Percentiles rank a stretch among this genome's conserved stretches.
Conservation (phyloP, 2,888 invertebrate genomes). For the Sesamia inferens region DNA sequence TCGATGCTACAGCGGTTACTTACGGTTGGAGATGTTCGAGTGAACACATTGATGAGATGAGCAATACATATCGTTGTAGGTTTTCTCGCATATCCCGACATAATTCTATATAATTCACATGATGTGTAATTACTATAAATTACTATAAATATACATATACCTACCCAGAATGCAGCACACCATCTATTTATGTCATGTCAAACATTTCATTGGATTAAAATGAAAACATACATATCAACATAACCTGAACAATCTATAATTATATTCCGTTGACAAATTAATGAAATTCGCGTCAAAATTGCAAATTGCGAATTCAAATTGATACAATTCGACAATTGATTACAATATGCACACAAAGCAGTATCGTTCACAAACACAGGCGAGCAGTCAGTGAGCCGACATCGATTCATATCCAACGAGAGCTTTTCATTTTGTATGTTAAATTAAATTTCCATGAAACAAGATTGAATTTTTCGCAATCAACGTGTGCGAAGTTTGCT, state of each 20-base stretch:
- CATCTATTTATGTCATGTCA: neutral
- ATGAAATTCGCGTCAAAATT: constrained; percentile 86
- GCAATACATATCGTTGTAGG: neutral
- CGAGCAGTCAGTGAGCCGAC: constrained; percentile 86
- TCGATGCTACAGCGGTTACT: constrained; percentile 25
- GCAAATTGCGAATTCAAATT: constrained; percentile 87
- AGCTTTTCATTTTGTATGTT: constrained; percentile 90
- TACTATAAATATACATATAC: neutral
- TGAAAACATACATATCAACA: constrained; percentile 42
- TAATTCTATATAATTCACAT: neutral
- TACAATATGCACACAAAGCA: constrained; percentile 88
- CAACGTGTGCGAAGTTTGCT: constrained; percentile 80
- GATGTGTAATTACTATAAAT: neutral
- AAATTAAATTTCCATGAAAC: constrained; percentile 90
- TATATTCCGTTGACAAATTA: constrained; percentile 80
- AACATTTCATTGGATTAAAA: constrained; percentile 29
- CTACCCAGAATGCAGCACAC: neutral
- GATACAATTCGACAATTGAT: constrained; percentile 88
- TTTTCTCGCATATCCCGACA: too few species aligned
- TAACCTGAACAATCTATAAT: constrained; percentile 66
- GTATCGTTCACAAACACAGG: constrained; percentile 86
- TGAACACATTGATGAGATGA: neutral
- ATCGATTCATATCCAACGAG: constrained; percentile 88
- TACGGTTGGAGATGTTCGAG: neutral
- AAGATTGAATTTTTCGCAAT: constrained; percentile 90